Conservation (phyloP, 2,797 vertebrate genomes). For the Chelidonichthys spinosus region DNA sequence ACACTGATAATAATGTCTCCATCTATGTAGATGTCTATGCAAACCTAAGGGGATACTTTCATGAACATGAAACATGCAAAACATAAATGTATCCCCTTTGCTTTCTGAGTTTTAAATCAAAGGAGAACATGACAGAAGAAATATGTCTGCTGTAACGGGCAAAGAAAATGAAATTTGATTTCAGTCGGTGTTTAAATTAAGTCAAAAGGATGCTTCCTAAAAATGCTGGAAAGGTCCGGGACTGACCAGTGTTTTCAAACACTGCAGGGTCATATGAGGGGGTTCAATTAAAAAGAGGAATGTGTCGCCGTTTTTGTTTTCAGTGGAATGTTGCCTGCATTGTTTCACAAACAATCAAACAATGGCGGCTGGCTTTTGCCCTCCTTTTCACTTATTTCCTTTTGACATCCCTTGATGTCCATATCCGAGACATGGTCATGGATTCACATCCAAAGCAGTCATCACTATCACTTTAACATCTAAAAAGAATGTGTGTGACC, state of each 20-base stretch:
- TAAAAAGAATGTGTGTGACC: conserved; percentile 33
- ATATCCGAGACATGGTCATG: conserved; percentile 60
- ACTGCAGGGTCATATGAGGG: conserved; percentile 48
- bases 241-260: conserved; percentile 49
- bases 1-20: background rate
- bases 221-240: conserved; percentile 67
- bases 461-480: conserved; percentile 56
- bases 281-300: conserved; percentile 75
- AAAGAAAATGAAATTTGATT: background rate
- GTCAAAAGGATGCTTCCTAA: conserved; percentile 10
- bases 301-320: conserved; percentile 76
- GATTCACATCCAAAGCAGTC: conserved; percentile 44
- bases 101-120: background rate
- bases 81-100: background rate
- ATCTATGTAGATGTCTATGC: background rate
- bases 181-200: background rate
- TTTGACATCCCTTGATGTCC: conserved; percentile 60
- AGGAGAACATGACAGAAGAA: background rate
- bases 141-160: background rate
- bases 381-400: conserved; percentile 63
- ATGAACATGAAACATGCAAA: background rate
- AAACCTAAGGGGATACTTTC: background rate
- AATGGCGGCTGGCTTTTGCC: conserved; percentile 54
- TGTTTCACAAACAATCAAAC: conserved; percentile 78
- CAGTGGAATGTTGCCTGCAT: conserved; percentile 73